phyloP scores from a whole-genome alignment of 2,797 vertebrate species.

The Labeo calbasu region DNA sequence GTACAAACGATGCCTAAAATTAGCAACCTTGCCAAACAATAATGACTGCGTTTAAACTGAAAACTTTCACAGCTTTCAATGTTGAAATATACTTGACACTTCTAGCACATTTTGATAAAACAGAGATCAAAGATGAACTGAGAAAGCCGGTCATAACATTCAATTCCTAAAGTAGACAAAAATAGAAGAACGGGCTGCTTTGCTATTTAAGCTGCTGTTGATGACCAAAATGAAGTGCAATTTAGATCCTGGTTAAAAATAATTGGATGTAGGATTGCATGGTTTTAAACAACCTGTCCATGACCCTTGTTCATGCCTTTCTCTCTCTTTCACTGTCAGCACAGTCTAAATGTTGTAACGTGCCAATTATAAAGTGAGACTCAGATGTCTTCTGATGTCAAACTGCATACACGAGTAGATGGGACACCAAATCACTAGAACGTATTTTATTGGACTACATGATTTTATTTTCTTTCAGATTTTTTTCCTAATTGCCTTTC shows the following conservation, averaged over 20 bases:
- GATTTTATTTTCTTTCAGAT: slow-evolving; percentile 12
- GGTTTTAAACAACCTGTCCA: slow-evolving; percentile 23
- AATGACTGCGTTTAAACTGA: background rate
- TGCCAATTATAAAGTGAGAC: slow-evolving; percentile 41
- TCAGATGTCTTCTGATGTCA: slow-evolving; percentile 40
- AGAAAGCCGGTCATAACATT: slow-evolving; percentile 15
- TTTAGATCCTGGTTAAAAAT: slow-evolving; percentile 7
- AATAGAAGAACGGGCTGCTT: slow-evolving; percentile 14
- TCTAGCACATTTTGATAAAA: slow-evolving; percentile 29
- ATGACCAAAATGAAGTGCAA: slow-evolving; percentile 43
- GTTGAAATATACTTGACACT: slow-evolving; percentile 16
- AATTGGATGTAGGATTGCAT: slow-evolving; percentile 2
- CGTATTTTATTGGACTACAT: slow-evolving; percentile 33
- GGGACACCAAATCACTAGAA: slow-evolving; percentile 44
- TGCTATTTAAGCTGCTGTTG: slow-evolving; percentile 23
- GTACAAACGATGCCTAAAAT: slow-evolving; percentile 36
- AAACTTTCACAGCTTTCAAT: slow-evolving; percentile 4
- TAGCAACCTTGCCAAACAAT: slow-evolving; percentile 32
- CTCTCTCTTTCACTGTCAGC: slow-evolving; percentile 22
- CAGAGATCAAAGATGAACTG: background rate
- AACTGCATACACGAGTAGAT: slow-evolving; percentile 36
- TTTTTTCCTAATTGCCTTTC: slow-evolving; percentile 36
- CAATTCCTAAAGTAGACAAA: slow-evolving; percentile 27
- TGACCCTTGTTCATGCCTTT: slow-evolving; percentile 30
- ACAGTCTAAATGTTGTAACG: slow-evolving; percentile 47